Base-by-base conservation (phyloP, 2,888 invertebrate species). In the Andrena marginata region DNA sequence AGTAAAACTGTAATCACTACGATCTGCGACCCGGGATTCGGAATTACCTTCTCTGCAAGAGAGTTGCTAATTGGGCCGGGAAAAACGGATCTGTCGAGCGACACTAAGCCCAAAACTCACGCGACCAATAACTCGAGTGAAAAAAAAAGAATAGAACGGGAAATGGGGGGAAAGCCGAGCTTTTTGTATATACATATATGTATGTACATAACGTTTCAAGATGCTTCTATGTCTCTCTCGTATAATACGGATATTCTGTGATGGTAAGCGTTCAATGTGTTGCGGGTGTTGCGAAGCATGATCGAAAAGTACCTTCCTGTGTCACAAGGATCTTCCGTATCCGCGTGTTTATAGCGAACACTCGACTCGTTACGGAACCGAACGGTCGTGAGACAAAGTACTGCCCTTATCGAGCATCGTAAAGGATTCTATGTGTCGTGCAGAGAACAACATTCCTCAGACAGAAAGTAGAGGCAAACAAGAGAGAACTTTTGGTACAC, bases 401-500 rank as follows among this genome's bases (percentile, higher is more conserved):
- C 26, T 8, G 29, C 56, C 49, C 54, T 67, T 75, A 29, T 71
- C 75, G 68, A 75, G 20, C 72, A 65, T 68, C 29, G n/a, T 20
- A 56, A 51, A 49, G 56, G 64, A 54, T 13, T 77, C 84, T 85
- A 84, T 56, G 16, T 68, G 60, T 87, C 92, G 90, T 92, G 92
- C 92, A 92, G 70, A 89, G 86, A 91, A 91, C 86, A 81, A 85
- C 92, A 92, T 92, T 92, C 92, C 87, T 89, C 91, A 91, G 87
- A 90, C 89, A 90, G 80, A 85, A 86, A 82, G 82, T 85, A 86
- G 82, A 78, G 84, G 80, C 84, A 81, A 84, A 85, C 78, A 71
- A 56, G 82, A 80, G 62, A 73, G 42, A 77, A 69, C 23, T 7
- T 56, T 67, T 23, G 49, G 48, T 29, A 54, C 49, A 56, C 64